A percentile compares a stretch with the other conserved stretches of the same genome.
phyloP scores from a whole-genome alignment of 1,140 invertebrate species.

The Lucilia sericata region DNA sequence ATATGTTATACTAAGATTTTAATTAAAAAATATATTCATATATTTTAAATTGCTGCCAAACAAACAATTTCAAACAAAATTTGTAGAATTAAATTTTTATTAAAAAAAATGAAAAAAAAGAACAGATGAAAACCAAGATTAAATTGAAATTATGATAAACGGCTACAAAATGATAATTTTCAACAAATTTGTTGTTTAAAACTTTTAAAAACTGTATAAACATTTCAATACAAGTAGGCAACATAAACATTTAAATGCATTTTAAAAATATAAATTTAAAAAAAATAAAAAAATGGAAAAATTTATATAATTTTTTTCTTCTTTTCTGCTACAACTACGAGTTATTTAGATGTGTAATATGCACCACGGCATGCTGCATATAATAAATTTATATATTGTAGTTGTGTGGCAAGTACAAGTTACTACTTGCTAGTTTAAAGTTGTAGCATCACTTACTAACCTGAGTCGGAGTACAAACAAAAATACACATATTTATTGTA shows the following conservation, averaged over 20 bases:
- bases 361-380: neutral
- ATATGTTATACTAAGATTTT: too few species aligned
- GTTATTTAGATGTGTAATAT: constrained; percentile 1
- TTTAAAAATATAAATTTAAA: neutral
- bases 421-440: neutral
- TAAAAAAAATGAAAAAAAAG: neutral
- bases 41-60: neutral
- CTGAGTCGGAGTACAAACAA: too few species aligned
- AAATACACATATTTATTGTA: neutral
- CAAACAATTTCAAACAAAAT: neutral
- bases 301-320: neutral
- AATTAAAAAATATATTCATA: neutral
- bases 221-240: neutral
- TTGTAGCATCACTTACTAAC: neutral
- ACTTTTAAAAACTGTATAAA: constrained; percentile 1
- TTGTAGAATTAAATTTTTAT: neutral
- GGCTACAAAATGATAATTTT: constrained; percentile 10
- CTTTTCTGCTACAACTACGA: neutral
- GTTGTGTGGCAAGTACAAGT: neutral
- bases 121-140: neutral
- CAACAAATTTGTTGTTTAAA: constrained; percentile 9
- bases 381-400: neutral
- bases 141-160: constrained; percentile 18
- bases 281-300: neutral
- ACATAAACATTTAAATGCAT: neutral